Evolutionary conservation across 1,140 invertebrate genomes (phyloP).

Genomic region (Episyrphus balteatus): DNA sequence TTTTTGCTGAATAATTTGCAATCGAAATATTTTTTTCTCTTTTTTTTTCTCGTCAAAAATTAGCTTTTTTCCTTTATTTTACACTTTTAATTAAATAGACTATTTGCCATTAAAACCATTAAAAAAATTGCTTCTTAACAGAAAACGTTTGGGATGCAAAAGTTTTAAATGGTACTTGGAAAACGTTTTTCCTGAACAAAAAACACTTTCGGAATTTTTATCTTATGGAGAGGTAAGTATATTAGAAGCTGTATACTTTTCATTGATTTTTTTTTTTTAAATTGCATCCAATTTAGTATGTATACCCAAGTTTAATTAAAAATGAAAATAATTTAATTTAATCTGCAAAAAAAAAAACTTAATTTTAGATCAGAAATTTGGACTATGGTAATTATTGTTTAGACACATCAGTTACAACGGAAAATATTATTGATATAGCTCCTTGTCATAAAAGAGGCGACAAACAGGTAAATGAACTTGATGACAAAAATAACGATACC

Average conservation of each 20-base stretch:
- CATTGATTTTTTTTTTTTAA: slow-evolving; percentile 20
- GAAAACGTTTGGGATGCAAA: slow-evolving; percentile 73
- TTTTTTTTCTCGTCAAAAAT: too few relatives aligned
- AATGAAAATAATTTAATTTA: slow-evolving; percentile 3
- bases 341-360: slow-evolving; percentile 32
- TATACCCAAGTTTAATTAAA: slow-evolving; percentile 17
- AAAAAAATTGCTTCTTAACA: too few relatives aligned
- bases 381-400: slow-evolving; percentile 68
- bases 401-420: slow-evolving; percentile 72
- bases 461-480: too few relatives aligned
- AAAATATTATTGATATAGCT: slow-evolving; percentile 80
- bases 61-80: too few relatives aligned
- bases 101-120: too few relatives aligned
- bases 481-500: too few relatives aligned
- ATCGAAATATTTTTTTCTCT: too few relatives aligned
- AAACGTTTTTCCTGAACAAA: slow-evolving; percentile 94
- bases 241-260: neutral
- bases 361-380: slow-evolving; percentile 67
- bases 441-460: slow-evolving; percentile 91
- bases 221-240: slow-evolving; percentile 85
- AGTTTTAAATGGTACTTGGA: slow-evolving; percentile 97
- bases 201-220: slow-evolving; percentile 91
- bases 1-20: too few relatives aligned
- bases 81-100: too few relatives aligned
- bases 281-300: too few relatives aligned